phyloP scores from a whole-genome alignment of 2,113 vertebrate species.

The Mandrillus leucophaeus region DNA sequence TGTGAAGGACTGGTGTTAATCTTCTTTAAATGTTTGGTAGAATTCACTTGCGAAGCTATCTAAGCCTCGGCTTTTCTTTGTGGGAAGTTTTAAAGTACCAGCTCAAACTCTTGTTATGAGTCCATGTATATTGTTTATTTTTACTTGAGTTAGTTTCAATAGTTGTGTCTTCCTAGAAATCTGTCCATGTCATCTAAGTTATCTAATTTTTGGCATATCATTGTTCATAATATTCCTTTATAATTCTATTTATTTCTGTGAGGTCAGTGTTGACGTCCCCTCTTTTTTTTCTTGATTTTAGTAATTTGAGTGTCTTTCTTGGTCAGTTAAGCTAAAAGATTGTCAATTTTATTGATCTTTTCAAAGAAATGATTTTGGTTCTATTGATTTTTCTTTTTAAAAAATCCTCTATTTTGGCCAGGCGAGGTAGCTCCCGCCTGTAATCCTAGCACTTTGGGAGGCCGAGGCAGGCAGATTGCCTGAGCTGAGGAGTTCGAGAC shows the following conservation, averaged over 20 bases:
- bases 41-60: not conserved
- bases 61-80: not conserved
- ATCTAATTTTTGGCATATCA: not conserved
- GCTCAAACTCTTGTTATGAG: not conserved
- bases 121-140: not conserved
- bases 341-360: not conserved
- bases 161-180: constrained; percentile 20
- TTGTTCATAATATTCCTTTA: not conserved
- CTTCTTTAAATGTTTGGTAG: not conserved
- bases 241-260: not conserved
- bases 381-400: not conserved
- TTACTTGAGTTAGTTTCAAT: constrained; percentile 6
- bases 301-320: not conserved
- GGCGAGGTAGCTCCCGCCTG: too few relatives aligned
- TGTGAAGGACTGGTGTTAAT: not conserved
- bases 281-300: constrained; percentile 27
- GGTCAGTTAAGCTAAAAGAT: not conserved
- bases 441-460: too few relatives aligned
- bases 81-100: constrained; percentile 23
- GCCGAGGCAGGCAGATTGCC: too few relatives aligned
- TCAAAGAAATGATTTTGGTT: not conserved
- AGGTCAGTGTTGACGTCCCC: not conserved
- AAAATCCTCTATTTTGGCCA: not conserved
- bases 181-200: not conserved
- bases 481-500: too few relatives aligned